Evolutionary conservation across 2,888 invertebrate genomes (phyloP).

Genomic region (Callyntrura guangdongensis): DNA sequence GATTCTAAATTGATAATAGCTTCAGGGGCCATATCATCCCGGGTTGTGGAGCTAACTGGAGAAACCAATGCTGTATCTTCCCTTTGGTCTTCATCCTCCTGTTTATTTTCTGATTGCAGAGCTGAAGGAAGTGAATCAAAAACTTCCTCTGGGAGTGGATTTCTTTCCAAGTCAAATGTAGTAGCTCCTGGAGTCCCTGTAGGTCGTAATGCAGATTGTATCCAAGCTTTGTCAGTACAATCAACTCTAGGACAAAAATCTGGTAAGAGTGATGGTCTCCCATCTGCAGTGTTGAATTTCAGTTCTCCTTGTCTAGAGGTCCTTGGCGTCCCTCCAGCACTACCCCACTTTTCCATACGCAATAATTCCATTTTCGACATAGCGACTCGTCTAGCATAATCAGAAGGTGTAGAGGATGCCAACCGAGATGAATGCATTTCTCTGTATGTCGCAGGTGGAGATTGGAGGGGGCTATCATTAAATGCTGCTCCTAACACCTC

Average conservation of each 20-base stretch:
- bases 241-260: not conserved
- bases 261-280: not conserved
- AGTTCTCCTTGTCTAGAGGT: not conserved
- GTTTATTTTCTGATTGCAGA: not conserved
- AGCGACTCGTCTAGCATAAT: not conserved
- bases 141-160: constrained; percentile 31
- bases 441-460: constrained; percentile 55
- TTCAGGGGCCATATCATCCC: constrained; percentile 45
- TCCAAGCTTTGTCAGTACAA: constrained; percentile 14
- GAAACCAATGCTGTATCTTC: constrained; percentile 34
- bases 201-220: constrained; percentile 17
- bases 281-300: constrained; percentile 15
- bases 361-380: constrained; percentile 49
- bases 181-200: not conserved
- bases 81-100: constrained; percentile 6
- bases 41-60: constrained; percentile 53
- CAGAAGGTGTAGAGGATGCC: constrained; percentile 40
- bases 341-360: constrained; percentile 4
- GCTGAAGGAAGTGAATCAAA: not conserved
- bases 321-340: constrained; percentile 42
- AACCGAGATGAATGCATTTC: constrained; percentile 52
- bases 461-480: constrained; percentile 55
- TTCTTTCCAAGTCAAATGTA: constrained; percentile 41
- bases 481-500: constrained; percentile 62
- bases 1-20: constrained; percentile 62